A percentile compares a stretch with the other conserved stretches of the same genome.
These are phyloP conservation scores for Argynnis bischoffii DNA, from an alignment of 2,888 invertebrate genomes.

Conservation along the genomic window DNA sequence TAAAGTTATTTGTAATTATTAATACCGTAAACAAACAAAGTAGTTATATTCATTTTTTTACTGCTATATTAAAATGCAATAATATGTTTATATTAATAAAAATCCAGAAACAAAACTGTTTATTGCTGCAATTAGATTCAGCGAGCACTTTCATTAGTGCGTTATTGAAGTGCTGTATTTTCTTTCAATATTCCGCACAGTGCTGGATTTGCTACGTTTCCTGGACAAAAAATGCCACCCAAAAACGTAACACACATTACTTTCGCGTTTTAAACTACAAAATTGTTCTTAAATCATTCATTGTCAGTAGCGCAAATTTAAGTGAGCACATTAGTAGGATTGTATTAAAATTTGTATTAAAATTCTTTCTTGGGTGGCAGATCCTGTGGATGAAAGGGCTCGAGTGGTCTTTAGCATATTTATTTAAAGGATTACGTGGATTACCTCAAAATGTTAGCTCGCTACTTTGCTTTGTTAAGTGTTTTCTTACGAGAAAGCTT, in stretches of 20 bases:
- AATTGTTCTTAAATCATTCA: constrained; percentile 43
- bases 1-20: too few species aligned
- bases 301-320: constrained; percentile 52
- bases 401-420: constrained; percentile 65
- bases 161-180: neutral
- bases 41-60: too few species aligned
- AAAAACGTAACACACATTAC: constrained; percentile 46
- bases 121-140: too few species aligned
- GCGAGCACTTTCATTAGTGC: neutral
- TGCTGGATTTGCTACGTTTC: neutral
- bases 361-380: constrained; percentile 62
- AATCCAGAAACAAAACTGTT: too few species aligned
- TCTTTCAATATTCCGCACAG: neutral
- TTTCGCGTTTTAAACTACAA: constrained; percentile 46
- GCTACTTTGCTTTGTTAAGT: constrained; percentile 47
- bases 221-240: constrained; percentile 54
- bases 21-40: too few species aligned
- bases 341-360: constrained; percentile 45
- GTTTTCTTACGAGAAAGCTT: constrained; percentile 55
- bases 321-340: constrained; percentile 42
- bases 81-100: too few species aligned
- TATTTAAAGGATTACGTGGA: constrained; percentile 74
- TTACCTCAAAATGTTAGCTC: constrained; percentile 55
- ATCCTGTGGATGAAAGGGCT: constrained; percentile 43
- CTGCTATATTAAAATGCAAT: too few species aligned